These are phyloP conservation scores for Pangasius djambal DNA, from an alignment of 2,797 vertebrate species.

Conservation along the genomic window DNA sequence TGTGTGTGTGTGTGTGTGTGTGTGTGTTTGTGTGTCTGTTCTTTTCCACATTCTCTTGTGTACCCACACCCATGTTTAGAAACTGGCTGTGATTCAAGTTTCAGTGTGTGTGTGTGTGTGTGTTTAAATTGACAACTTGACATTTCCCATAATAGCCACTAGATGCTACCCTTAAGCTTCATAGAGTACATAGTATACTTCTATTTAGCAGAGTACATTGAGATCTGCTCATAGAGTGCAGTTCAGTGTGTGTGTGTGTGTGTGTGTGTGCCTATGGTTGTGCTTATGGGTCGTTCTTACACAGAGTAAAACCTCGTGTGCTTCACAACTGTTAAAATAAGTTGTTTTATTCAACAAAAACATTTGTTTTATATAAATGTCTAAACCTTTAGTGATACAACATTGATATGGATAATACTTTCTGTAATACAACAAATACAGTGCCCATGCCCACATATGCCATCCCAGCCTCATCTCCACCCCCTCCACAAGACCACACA, in stretches of 20 bases:
- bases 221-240: background rate
- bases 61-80: constrained; percentile 29
- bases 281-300: background rate
- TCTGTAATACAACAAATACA: background rate
- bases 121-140: background rate
- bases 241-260: background rate
- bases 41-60: constrained; percentile 37
- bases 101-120: background rate
- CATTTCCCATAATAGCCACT: background rate
- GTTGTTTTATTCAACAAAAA: background rate
- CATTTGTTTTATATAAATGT: background rate
- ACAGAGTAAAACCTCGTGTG: background rate
- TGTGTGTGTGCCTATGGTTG: constrained; percentile 15
- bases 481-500: background rate
- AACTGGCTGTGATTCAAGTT: constrained; percentile 44
- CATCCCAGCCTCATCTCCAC: background rate
- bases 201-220: background rate
- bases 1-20: background rate
- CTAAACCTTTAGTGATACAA: background rate
- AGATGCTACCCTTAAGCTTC: constrained; percentile 20
- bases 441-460: background rate
- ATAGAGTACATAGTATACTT: background rate
- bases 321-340: background rate
- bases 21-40: constrained; percentile 34
- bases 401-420: background rate